phyloP scores from a whole-genome alignment of 1,140 invertebrate genomes.

The Drosophila melanica region DNA sequence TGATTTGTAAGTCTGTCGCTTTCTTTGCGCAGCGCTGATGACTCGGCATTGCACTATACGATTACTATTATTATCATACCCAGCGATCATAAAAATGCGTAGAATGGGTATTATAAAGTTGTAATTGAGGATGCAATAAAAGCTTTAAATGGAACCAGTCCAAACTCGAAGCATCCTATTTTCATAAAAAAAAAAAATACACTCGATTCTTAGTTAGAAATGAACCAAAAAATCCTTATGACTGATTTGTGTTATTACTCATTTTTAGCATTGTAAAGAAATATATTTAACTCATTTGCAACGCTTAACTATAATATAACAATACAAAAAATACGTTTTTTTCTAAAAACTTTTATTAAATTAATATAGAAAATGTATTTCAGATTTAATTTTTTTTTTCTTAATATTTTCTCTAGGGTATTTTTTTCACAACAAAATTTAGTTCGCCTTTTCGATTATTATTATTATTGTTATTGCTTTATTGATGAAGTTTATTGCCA shows the following conservation, averaged over 20 bases:
- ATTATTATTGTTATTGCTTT: constrained; percentile 51
- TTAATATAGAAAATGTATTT: too few species aligned
- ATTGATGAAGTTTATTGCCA: constrained; percentile 51
- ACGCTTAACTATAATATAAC: too few species aligned
- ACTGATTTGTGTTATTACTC: too few species aligned
- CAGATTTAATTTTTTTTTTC: neutral
- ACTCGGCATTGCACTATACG: constrained; percentile 49
- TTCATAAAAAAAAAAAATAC: too few species aligned
- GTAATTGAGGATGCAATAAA: neutral
- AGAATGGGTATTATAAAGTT: neutral
- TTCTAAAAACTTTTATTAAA: too few species aligned
- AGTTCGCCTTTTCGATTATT: constrained; percentile 17
- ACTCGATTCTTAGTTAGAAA: too few species aligned
- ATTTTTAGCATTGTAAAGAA: too few species aligned
- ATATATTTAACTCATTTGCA: too few species aligned
- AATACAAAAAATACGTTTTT: too few species aligned
- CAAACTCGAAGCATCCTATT: too few species aligned
- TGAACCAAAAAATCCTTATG: too few species aligned
- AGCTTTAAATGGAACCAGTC: too few species aligned
- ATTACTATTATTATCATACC: constrained; percentile 44
- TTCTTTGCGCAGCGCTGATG: constrained; percentile 56
- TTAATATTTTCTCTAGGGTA: constrained; percentile 10
- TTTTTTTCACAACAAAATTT: neutral
- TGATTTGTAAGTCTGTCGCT: constrained; percentile 64
- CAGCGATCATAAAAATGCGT: constrained; percentile 12